phyloP scores from a whole-genome alignment of 1,140 invertebrate species.

The Bombus pyrosoma region DNA sequence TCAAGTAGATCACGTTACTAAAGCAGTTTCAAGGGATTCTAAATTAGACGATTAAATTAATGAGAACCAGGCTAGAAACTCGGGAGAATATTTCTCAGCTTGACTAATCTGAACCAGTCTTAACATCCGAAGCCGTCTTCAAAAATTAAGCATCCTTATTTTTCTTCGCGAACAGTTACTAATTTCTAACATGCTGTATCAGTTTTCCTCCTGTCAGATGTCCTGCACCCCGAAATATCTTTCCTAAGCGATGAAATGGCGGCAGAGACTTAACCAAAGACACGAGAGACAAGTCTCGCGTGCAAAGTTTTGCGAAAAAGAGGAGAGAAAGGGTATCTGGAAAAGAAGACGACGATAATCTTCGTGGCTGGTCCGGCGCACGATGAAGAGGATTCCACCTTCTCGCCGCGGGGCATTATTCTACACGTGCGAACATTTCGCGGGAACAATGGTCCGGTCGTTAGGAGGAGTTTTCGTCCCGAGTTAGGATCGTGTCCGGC shows the following conservation, averaged over 20 bases:
- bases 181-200: not conserved
- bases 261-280: no score
- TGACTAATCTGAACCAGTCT: not conserved
- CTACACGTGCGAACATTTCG: conserved; percentile 67
- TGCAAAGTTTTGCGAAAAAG: not conserved
- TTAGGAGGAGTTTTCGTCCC: conserved; percentile 53
- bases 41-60: no score
- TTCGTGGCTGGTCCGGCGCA: conserved; percentile 8
- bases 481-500: conserved; percentile 49
- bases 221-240: not conserved
- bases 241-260: not conserved
- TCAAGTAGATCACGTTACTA: no score
- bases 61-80: no score
- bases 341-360: not conserved
- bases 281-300: not conserved
- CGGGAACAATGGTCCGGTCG: conserved; percentile 65
- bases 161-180: no score
- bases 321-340: not conserved
- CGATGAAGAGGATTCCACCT: conserved; percentile 40
- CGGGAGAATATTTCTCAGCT: not conserved
- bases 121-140: not conserved
- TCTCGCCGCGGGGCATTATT: conserved; percentile 58
- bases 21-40: no score
- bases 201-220: not conserved
- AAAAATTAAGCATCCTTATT: not conserved